Percentiles rank a stretch among this genome's conserved stretches.
These are phyloP conservation scores for Spizaetus ornatus DNA, from an alignment of 2,113 vertebrate species.

Conservation along the genomic window DNA sequence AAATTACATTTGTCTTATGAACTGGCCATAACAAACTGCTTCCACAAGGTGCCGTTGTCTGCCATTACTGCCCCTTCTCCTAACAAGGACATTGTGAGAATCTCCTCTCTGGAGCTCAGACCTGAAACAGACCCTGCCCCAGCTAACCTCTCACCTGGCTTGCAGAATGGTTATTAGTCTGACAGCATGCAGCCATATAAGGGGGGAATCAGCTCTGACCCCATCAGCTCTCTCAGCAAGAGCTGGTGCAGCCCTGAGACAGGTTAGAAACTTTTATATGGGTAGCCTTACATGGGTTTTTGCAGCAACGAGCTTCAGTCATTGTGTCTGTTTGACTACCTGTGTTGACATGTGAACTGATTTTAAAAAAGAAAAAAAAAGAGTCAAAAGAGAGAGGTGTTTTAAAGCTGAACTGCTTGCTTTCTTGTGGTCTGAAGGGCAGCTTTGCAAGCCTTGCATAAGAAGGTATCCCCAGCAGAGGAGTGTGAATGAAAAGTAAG, in stretches of 20 bases:
- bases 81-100: background rate
- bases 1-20: background rate
- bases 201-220: background rate
- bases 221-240: background rate
- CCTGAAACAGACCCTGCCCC: background rate
- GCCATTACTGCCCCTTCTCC: background rate
- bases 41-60: background rate
- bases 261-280: background rate
- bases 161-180: background rate
- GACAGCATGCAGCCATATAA: background rate
- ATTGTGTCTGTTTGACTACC: background rate
- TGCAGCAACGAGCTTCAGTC: background rate
- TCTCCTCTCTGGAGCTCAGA: background rate
- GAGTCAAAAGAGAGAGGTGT: background rate
- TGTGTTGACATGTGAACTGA: background rate
- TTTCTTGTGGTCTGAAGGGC: background rate
- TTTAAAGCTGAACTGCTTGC: background rate
- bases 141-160: background rate
- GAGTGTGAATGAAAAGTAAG: background rate
- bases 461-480: background rate
- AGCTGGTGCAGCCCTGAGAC: background rate
- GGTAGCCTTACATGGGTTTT: background rate
- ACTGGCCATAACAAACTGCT: background rate
- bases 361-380: background rate
- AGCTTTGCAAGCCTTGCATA: background rate